Percentiles rank a stretch among this genome's conserved stretches.
Conservation (phyloP, 2,888 invertebrate genomes). For the Phortica okadai region DNA sequence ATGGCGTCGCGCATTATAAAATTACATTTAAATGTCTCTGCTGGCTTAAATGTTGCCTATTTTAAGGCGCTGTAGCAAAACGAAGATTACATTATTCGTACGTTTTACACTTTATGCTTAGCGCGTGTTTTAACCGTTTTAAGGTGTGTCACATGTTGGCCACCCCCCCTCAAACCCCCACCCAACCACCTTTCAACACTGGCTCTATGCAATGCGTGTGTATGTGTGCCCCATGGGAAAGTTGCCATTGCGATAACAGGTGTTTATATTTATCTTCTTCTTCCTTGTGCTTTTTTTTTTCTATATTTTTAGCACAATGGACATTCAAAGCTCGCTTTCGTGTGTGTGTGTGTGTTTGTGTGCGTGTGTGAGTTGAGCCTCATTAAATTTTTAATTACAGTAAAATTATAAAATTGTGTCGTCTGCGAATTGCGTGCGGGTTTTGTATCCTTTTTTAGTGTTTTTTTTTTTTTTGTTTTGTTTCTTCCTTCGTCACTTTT, state of each 20-base stretch:
- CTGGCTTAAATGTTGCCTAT: constrained; percentile 12
- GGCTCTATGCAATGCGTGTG: too few species aligned
- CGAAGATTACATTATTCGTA: neutral
- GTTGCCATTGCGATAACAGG: constrained; percentile 65
- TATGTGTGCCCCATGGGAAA: constrained; percentile 59
- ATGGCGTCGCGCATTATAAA: constrained; percentile 2
- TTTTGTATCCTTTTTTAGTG: neutral
- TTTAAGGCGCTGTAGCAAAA: neutral
- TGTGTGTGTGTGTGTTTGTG: constrained; percentile 10
- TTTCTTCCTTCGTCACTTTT: neutral
- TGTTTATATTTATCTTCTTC: constrained; percentile 44
- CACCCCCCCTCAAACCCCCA: neutral
- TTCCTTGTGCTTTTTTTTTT: neutral
- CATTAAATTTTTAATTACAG: constrained; percentile 70
- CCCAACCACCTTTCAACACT: too few species aligned
- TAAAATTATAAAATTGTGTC: constrained; percentile 53
- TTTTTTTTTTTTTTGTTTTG: neutral
- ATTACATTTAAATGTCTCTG: constrained; percentile 1
- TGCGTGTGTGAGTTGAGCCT: constrained; percentile 58
- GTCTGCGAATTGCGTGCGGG: constrained; percentile 33
- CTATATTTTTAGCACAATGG: neutral
- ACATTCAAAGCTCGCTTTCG: constrained; percentile 27
- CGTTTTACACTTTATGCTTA: neutral
- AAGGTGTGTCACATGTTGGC: constrained; percentile 10
- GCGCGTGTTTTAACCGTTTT: neutral